phyloP scores from a whole-genome alignment of 2,888 invertebrate species.

The Dorcus hopei region DNA sequence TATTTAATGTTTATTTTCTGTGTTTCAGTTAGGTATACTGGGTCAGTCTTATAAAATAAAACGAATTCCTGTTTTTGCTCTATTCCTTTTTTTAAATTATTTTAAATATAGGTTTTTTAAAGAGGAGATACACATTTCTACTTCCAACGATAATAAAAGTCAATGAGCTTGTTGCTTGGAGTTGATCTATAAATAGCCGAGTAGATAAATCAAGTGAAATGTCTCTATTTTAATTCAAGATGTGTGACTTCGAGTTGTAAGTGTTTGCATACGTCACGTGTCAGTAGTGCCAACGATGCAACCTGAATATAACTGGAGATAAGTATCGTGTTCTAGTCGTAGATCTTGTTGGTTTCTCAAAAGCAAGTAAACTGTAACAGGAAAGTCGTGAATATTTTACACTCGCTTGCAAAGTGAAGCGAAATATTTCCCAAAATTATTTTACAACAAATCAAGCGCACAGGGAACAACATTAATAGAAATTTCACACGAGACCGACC shows the following conservation, averaged over 20 bases:
- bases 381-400: background rate
- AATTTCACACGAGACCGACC: background rate
- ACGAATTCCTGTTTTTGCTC: too few relatives aligned
- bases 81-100: too few relatives aligned
- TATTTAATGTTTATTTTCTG: constrained; percentile 15
- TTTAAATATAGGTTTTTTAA: too few relatives aligned
- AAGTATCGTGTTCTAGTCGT: constrained; percentile 23
- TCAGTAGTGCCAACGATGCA: constrained; percentile 26
- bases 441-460: too few relatives aligned
- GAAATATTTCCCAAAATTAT: too few relatives aligned
- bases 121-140: too few relatives aligned
- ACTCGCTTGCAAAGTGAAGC: background rate
- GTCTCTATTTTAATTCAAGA: constrained; percentile 15
- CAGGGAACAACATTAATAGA: background rate
- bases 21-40: constrained; percentile 15
- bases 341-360: constrained; percentile 20
- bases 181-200: background rate
- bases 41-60: constrained; percentile 3
- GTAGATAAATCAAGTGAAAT: constrained; percentile 13
- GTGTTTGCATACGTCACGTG: constrained; percentile 28
- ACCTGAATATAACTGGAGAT: constrained; percentile 25
- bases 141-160: too few relatives aligned
- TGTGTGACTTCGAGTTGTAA: constrained; percentile 22
- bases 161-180: too few relatives aligned
- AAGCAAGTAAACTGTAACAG: constrained; percentile 22